Percentiles rank a stretch among this genome's conserved stretches.
Conservation (phyloP, 2,888 invertebrate species). For the Perithous albicinctus region DNA sequence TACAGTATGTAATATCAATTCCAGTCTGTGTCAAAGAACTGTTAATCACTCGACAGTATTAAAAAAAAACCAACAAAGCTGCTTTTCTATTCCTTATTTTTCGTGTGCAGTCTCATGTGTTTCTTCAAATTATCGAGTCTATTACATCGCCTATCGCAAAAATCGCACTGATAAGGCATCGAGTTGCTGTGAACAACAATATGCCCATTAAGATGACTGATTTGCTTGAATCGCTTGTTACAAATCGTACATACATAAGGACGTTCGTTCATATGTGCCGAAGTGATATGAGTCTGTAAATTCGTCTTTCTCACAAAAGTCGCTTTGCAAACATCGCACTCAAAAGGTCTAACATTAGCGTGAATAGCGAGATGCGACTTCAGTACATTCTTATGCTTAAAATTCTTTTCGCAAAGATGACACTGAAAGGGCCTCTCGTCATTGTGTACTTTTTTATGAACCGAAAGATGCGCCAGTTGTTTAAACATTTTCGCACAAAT, state of each 20-base stretch:
- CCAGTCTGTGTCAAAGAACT: background rate
- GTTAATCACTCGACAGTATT: background rate
- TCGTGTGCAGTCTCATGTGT: conserved; percentile 79
- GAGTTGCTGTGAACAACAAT: conserved; percentile 80
- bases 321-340: conserved; percentile 86
- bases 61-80: background rate
- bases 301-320: conserved; percentile 81
- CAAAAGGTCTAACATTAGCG: conserved; percentile 84
- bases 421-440: conserved; percentile 85
- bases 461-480: conserved; percentile 78
- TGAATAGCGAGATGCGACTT: conserved; percentile 85
- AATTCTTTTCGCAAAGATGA: conserved; percentile 85
- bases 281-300: conserved; percentile 79
- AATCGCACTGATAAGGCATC: conserved; percentile 80
- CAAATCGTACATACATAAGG: conserved; percentile 79
- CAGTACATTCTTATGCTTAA: conserved; percentile 86
- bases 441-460: conserved; percentile 85
- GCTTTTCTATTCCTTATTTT: conserved; percentile 70
- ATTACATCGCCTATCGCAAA: conserved; percentile 79
- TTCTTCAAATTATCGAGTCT: conserved; percentile 80
- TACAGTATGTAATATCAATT: background rate
- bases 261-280: conserved; percentile 80
- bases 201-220: conserved; percentile 80
- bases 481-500: conserved; percentile 82
- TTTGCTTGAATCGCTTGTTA: conserved; percentile 78